Percentiles rank a stretch among this genome's conserved stretches.
Evolutionary conservation across 2,888 invertebrate genomes (phyloP).

Genomic region (Peribatodes rhomboidaria): DNA sequence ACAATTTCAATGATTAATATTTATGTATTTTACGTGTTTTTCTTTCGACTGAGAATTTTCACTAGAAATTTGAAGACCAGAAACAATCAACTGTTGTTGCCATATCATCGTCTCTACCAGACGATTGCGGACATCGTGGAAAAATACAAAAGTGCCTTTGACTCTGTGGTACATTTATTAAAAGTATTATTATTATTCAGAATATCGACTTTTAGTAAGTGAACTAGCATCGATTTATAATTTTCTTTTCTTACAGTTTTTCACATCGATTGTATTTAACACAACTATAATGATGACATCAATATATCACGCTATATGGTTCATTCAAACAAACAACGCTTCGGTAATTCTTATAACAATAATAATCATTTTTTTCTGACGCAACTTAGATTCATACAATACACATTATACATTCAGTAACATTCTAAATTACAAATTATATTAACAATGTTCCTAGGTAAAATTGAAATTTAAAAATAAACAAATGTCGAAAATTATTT

Average conservation of each 20-base stretch:
- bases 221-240: background rate
- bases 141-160: slow-evolving; percentile 2
- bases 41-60: background rate
- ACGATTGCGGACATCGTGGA: slow-evolving; percentile 1
- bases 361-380: background rate
- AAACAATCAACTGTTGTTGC: background rate
- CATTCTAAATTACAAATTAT: too few species aligned
- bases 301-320: background rate
- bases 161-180: background rate
- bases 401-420: too few species aligned
- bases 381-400: too few species aligned
- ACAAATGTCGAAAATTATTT: too few species aligned
- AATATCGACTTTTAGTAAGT: too few species aligned
- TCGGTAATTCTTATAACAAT: background rate
- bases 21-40: background rate
- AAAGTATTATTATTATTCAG: too few species aligned
- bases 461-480: too few species aligned
- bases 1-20: slow-evolving; percentile 1
- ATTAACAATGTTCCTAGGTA: too few species aligned
- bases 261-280: background rate
- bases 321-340: background rate
- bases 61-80: background rate
- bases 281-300: background rate
- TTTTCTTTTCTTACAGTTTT: background rate
- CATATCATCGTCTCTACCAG: background rate